Base-by-base conservation (phyloP, 1,140 invertebrate species). In the Oryzaephilus surinamensis region DNA sequence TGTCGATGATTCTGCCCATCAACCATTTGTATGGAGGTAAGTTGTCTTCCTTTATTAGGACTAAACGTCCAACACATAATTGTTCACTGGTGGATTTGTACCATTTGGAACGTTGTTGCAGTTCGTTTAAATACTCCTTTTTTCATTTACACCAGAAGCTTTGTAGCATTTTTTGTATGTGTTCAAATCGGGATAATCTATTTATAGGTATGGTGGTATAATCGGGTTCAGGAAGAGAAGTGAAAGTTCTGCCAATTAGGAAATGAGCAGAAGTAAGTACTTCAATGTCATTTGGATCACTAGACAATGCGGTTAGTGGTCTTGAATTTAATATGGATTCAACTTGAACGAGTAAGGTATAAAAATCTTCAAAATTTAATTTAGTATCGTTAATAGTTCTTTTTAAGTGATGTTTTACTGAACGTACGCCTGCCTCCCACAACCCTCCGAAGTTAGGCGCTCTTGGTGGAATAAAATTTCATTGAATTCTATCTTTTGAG, bases 381-480 rank as follows among this genome's bases (percentile, higher is more conserved):
- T n/a, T 3, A 3, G 2, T 24, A 24, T 24, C 28, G 4, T 30
- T 16, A 14, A 29, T 27, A 16, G 41, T 27, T 14, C 38, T 43
- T 20, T 48, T 33, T 6, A 64, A 37, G 43, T 63, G 61, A 19
- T 44, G 39, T 41, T 69, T 69, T 3, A 57, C 44, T 15, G 43
- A 46, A 46, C 62, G 62, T 0, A 69, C 54, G 1, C 46, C 56
- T 2, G 55, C 44, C 44, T 69, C 66, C 52, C 60, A 64, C 16
- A 45, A 3, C 2, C 65, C 65, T 13, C 64, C 64, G 30, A 67
- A 61, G 49, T 67, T 55, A 3, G 61, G 58, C 6, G 61, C 51
- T 5, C 29, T n/a, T 17, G 64, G 55, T 1, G 63, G 59, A 39
- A 60, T 59, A 34, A 67, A 63, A 12, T 59, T 35, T 57, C 62